phyloP scores from a whole-genome alignment of 2,888 invertebrate species.

The Pollenia angustigena region DNA sequence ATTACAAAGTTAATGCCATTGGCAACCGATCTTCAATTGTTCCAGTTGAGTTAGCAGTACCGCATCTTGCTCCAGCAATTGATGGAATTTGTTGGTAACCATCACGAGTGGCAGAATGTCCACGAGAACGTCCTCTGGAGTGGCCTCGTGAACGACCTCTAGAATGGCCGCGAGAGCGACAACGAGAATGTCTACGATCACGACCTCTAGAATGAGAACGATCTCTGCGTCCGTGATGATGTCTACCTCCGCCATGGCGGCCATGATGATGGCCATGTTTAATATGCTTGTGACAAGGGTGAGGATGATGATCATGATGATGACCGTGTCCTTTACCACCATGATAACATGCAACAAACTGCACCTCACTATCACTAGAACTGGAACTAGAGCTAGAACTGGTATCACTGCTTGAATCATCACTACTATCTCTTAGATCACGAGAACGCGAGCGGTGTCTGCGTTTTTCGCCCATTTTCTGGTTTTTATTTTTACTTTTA shows the following conservation, averaged over 20 bases:
- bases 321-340: not conserved
- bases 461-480: constrained; percentile 65
- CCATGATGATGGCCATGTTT: constrained; percentile 38
- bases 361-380: constrained; percentile 68
- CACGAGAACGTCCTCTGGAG: constrained; percentile 62
- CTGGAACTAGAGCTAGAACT: constrained; percentile 72
- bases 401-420: constrained; percentile 66
- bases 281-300: constrained; percentile 31
- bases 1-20: constrained; percentile 63
- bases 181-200: constrained; percentile 68
- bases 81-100: constrained; percentile 31
- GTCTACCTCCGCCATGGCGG: constrained; percentile 18
- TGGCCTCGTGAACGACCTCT: constrained; percentile 56
- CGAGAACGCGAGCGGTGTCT: constrained; percentile 54
- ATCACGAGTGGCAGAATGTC: constrained; percentile 62
- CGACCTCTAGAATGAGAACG: constrained; percentile 72
- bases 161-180: constrained; percentile 61
- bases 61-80: not conserved
- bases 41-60: constrained; percentile 10
- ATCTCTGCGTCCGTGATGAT: constrained; percentile 62
- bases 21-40: constrained; percentile 58
- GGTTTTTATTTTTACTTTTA: constrained; percentile 65
- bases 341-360: constrained; percentile 52
- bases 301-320: not conserved
- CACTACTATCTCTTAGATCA: not conserved